phyloP scores from a whole-genome alignment of 2,797 vertebrate genomes.

The Sarcophilus harrisii region DNA sequence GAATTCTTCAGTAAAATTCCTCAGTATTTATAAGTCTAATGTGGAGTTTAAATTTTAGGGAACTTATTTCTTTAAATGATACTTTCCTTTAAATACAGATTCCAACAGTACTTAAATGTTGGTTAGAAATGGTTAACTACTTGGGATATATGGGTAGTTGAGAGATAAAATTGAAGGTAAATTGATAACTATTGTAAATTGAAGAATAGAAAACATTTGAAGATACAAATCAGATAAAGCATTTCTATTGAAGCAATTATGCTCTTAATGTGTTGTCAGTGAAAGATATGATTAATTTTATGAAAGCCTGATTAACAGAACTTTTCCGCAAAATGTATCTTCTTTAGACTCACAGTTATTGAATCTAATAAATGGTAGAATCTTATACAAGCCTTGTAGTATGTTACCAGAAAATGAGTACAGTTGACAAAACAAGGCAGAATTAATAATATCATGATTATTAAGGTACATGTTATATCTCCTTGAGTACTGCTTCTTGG shows the following conservation, averaged over 20 bases:
- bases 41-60: not conserved
- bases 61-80: not conserved
- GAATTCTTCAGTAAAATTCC: not conserved
- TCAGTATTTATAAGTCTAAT: not conserved
- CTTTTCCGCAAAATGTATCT: conserved; percentile 42
- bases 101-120: not conserved
- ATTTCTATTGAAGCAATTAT: conserved; percentile 7
- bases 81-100: not conserved
- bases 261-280: conserved; percentile 27
- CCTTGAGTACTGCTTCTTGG: not conserved
- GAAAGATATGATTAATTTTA: conserved; percentile 49
- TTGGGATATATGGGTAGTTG: not conserved
- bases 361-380: not conserved
- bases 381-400: not conserved
- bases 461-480: not conserved
- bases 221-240: conserved; percentile 5
- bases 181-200: conserved; percentile 40
- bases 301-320: conserved; percentile 7
- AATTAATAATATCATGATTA: not conserved
- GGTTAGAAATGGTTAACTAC: not conserved
- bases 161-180: not conserved
- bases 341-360: not conserved
- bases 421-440: not conserved
- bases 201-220: conserved; percentile 44
- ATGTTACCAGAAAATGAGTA: not conserved